Evolutionary conservation across 2,888 invertebrate genomes (phyloP).

Genomic region (Euproctis similis): DNA sequence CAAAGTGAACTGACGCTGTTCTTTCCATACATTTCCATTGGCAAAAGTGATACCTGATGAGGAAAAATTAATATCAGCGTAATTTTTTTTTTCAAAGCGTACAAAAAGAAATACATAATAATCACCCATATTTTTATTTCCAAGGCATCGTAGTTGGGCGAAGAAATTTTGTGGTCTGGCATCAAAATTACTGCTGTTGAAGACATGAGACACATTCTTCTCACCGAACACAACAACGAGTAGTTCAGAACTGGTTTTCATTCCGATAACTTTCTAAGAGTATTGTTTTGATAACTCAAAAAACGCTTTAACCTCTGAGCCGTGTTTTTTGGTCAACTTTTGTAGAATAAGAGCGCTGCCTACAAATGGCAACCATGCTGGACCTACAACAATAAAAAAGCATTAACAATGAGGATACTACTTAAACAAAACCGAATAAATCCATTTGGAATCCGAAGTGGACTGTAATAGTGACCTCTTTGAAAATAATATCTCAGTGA

Average conservation of each 20-base stretch:
- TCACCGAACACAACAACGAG: slow-evolving; percentile 78
- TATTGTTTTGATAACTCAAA: slow-evolving; percentile 73
- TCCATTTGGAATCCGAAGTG: no score
- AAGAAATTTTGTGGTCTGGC: slow-evolving; percentile 84
- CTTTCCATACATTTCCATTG: slow-evolving; percentile 80
- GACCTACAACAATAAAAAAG: slow-evolving; percentile 42
- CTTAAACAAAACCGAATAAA: no score
- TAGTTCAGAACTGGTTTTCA: slow-evolving; percentile 78
- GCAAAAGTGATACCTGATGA: slow-evolving; percentile 79
- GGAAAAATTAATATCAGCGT: no score
- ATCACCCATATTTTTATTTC: slow-evolving; percentile 77
- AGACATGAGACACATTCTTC: slow-evolving; percentile 77
- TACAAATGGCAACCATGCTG: slow-evolving; percentile 57
- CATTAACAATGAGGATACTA: no score
- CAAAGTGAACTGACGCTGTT: slow-evolving; percentile 80
- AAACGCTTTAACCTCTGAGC: slow-evolving; percentile 77
- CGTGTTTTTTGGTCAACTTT: slow-evolving; percentile 35
- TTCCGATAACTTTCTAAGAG: slow-evolving; percentile 78
- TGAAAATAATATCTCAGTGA: no score
- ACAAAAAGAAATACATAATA: no score
- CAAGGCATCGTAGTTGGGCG: slow-evolving; percentile 79
- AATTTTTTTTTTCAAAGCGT: slow-evolving; percentile 1
- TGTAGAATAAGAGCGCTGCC: slow-evolving; percentile 46
- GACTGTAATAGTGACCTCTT: no score
- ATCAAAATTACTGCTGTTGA: slow-evolving; percentile 79